These are phyloP conservation scores for Urocynchramus pylzowi DNA, from an alignment of 2,113 vertebrate species.

Conservation along the genomic window DNA sequence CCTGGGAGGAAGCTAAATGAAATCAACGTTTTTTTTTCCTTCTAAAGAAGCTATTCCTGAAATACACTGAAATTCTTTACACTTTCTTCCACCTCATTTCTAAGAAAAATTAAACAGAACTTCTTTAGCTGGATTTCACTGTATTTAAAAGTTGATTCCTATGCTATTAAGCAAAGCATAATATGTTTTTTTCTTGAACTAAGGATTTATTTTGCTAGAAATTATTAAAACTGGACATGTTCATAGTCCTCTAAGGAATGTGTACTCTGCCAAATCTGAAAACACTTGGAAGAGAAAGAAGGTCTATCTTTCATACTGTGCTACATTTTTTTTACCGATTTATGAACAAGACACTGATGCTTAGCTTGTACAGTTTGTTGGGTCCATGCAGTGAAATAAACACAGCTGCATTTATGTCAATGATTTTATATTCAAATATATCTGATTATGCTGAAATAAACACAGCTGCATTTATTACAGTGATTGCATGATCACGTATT, in stretches of 20 bases:
- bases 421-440: conserved; percentile 46
- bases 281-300: conserved; percentile 18
- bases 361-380: background rate
- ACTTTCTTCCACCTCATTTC: background rate
- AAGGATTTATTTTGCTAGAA: background rate
- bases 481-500: background rate
- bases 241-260: background rate
- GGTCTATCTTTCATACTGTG: background rate
- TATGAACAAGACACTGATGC: background rate
- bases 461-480: conserved; percentile 21
- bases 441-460: conserved; percentile 59
- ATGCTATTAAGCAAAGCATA: background rate
- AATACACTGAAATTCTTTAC: background rate
- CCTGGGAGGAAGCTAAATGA: background rate
- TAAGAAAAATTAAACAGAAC: background rate
- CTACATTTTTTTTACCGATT: background rate
- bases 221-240: background rate
- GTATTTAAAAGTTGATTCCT: background rate
- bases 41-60: background rate
- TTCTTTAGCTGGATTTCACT: background rate
- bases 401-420: conserved; percentile 47
- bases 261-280: background rate
- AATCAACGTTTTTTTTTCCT: background rate
- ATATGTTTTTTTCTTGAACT: background rate
- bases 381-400: conserved; percentile 21